Evolutionary conservation across 1,140 invertebrate species (phyloP), one percentile per base, ranked within the genome.

Genomic region (Anastrepha obliqua): DNA sequence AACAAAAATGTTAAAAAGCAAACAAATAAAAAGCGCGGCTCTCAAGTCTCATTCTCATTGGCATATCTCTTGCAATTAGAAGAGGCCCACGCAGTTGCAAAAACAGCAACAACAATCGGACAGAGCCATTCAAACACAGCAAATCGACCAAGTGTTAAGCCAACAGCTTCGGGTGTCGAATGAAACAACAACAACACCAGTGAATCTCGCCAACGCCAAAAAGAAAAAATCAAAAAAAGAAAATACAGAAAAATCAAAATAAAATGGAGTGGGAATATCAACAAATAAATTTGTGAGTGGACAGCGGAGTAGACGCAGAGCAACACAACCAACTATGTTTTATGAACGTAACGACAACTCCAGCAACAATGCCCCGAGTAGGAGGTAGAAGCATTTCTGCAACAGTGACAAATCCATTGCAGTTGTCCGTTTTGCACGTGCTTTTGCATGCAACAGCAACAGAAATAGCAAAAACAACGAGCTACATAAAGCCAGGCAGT

Each of bases 51-150:
- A 59, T 62, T 65, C 60, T 85, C 65, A 81, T 85, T 85, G 78
- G 78, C 87, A 88, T 86, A 86, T 62, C 85, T 59, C 62, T 59
- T 62, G 85, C 85, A 86, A 86, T 86, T 86, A 86, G 85, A 86
- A 86, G 51, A 81, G 51, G 51, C 85, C 85, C 85, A 86, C 85
- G 85, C 85, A 85, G 81, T 85, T 85, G 81, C 9, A 59, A 59
- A 0, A 85, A 85, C 70, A 78, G 51, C 44, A 78, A 78, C 11
- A 74, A 74, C 6, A 64, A 64, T 4, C n/a, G 7, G 47, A 55
- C 8, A 81, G 6, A 74, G 39, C 39, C 13, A 74, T 42, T 17
- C 2, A 11, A 74, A 13, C 47, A 55, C 13, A 81, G 47, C 74
- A 47, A 47, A n/a, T 29, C 44, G 15, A 44, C 42, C 64, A 74